Evolutionary conservation across 1,140 invertebrate genomes (phyloP), one percentile per base, ranked within the genome.

Genomic region (Hesperophylax magnus): DNA sequence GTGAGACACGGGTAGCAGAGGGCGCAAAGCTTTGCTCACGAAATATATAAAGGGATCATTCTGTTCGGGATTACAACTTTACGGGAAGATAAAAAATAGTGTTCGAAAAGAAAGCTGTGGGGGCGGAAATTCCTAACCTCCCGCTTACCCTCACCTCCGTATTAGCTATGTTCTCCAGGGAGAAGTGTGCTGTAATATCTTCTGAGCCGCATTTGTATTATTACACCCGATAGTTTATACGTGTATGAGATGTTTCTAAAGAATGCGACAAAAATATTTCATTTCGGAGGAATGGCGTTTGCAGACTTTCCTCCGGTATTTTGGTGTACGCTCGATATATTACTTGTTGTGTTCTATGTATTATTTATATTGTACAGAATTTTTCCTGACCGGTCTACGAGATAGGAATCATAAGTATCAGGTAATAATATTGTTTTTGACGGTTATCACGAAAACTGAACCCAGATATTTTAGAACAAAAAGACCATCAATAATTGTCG

Each of bases 31-130:
- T 18, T 52, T 52, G 71, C 81, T 77, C 61, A 80, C 63, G 78
- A 82, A 82, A 82, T 82, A 72, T 82, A 80, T 82, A 77, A 80
- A 82, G 56, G 56, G 82, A 83, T 83, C 82, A 83, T 83, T 83
- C 78, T 72, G 65, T 72, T 75, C 79, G 75, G 78, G 82, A 83
- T 83, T 83, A 83, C 82, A 83, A 80, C 82, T 83, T 83, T 83
- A 82, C 75, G 82, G 71, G 78, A 75, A 78, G 82, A 83, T 83
- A 83, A 83, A 83, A 83, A 83, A 78, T 78, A 80, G 69, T 72
- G 69, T 72, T 72, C 69, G 39, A 52, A 31, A 72, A 72, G 69
- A 72, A 72, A 53, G 69, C 63, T 47, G 39, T 47, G 63, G 27
- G 18, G 69, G 18, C 69, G 9, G 69, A 52, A 72, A 72, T 72